Evolutionary conservation across 2,888 invertebrate genomes (phyloP).

Genomic region (Habroteleia sp.): DNA sequence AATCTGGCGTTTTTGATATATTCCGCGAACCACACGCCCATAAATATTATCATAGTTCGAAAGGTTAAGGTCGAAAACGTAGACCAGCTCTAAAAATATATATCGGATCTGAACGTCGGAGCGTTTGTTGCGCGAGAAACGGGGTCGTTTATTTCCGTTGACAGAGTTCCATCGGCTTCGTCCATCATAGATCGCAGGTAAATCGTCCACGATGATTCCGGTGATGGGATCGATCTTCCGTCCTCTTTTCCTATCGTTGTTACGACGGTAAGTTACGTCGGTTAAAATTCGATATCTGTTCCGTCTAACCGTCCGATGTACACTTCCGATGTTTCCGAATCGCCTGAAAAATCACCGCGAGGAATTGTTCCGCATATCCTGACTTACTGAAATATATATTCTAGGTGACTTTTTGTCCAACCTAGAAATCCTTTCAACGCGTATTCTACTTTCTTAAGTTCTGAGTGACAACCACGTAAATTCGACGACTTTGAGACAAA

Average conservation of each 20-base stretch:
- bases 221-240: slow-evolving; percentile 55
- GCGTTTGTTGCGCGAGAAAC: slow-evolving; percentile 40
- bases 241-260: slow-evolving; percentile 10
- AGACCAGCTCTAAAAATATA: slow-evolving; percentile 40
- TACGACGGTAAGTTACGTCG: slow-evolving; percentile 50
- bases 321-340: slow-evolving; percentile 59
- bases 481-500: slow-evolving; percentile 33
- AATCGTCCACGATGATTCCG: slow-evolving; percentile 70
- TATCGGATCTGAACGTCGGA: slow-evolving; percentile 28
- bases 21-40: slow-evolving; percentile 12
- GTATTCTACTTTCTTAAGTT: slow-evolving; percentile 30
- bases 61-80: slow-evolving; percentile 58
- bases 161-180: slow-evolving; percentile 53
- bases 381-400: slow-evolving; percentile 47
- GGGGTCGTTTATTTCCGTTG: slow-evolving; percentile 61
- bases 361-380: slow-evolving; percentile 42
- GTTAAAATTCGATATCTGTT: slow-evolving; percentile 63
- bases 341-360: slow-evolving; percentile 59
- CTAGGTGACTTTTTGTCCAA: slow-evolving; percentile 12
- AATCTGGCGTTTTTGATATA: slow-evolving; percentile 44
- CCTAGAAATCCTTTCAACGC: slow-evolving; percentile 13
- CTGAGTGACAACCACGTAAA: slow-evolving; percentile 30
- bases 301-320: slow-evolving; percentile 59
- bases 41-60: slow-evolving; percentile 49
- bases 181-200: slow-evolving; percentile 68